Conservation (phyloP, 2,113 vertebrate genomes). For the Azemiops feae region DNA sequence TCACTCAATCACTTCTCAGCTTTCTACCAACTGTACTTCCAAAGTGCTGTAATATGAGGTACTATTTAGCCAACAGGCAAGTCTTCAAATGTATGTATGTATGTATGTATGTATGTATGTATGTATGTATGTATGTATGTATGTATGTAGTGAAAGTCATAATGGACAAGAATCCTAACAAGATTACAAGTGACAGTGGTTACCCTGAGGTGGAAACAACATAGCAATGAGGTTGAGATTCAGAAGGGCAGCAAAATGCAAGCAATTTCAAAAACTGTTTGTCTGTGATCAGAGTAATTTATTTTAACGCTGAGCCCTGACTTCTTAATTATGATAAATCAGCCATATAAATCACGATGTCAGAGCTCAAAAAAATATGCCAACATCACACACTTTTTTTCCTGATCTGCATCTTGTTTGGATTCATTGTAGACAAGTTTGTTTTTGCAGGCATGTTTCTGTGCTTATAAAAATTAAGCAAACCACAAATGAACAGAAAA, state of each 20-base stretch:
- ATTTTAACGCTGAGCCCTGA: neutral
- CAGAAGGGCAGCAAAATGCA: neutral
- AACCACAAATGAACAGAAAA: conserved; percentile 60
- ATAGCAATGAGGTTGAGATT: neutral
- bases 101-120: no score
- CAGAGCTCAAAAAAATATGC: conserved; percentile 3
- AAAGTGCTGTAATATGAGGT: neutral
- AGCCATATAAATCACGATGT: conserved; percentile 6
- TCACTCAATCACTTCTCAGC: neutral
- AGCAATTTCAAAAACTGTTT: neutral
- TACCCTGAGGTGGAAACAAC: neutral
- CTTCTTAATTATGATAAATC: conserved; percentile 5
- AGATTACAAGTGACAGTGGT: neutral
- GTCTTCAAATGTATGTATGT: neutral
- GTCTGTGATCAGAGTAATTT: neutral
- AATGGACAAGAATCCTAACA: neutral
- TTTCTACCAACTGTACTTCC: neutral
- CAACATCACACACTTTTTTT: conserved; percentile 3
- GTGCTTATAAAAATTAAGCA: conserved; percentile 53
- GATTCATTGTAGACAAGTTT: conserved; percentile 12
- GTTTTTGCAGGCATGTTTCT: conserved; percentile 31
- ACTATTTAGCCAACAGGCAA: neutral
- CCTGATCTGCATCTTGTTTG: conserved; percentile 24
- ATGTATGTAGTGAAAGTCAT: no score
- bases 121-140: no score